phyloP scores from a whole-genome alignment of 2,888 invertebrate genomes.

The Caenorhabditis sp. region DNA sequence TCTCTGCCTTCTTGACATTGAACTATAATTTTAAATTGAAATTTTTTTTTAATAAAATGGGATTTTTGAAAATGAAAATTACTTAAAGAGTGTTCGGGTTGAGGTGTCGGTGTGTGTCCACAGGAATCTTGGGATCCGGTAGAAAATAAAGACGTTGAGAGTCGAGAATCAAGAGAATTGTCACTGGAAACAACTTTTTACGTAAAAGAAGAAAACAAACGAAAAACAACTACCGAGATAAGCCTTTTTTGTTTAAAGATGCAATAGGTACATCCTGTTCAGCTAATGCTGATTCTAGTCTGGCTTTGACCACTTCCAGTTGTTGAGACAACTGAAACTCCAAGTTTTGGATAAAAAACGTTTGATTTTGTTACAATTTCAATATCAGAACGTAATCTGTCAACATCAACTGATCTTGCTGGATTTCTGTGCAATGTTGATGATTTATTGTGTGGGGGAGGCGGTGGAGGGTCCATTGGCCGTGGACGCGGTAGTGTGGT shows the following conservation, averaged over 20 bases:
- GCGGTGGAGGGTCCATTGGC: conserved; percentile 61
- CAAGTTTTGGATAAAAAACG: not conserved
- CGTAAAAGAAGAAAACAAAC: not conserved
- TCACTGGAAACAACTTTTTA: conserved; percentile 30
- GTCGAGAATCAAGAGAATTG: conserved; percentile 65
- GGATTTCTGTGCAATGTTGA: conserved; percentile 46
- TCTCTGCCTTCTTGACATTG: conserved; percentile 13
- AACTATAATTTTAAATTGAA: too few relatives aligned
- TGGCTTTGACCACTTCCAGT: conserved; percentile 65
- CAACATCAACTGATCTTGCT: conserved; percentile 61
- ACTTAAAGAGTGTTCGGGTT: conserved; percentile 51
- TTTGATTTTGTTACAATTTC: conserved; percentile 55
- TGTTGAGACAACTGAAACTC: conserved; percentile 65
- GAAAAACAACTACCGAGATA: conserved; percentile 27
- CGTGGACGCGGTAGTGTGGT: conserved; percentile 60
- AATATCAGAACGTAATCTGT: conserved; percentile 64
- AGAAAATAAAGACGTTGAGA: conserved; percentile 66
- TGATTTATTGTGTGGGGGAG: conserved; percentile 58
- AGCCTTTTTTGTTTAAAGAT: conserved; percentile 26
- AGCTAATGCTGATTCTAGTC: conserved; percentile 57
- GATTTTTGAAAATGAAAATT: too few relatives aligned
- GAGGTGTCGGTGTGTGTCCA: conserved; percentile 60
- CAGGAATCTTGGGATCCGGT: conserved; percentile 52
- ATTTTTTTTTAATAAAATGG: too few relatives aligned
- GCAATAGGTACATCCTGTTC: conserved; percentile 37